Conservation (phyloP, 2,797 vertebrate genomes). For the Brachymystax lenok region DNA sequence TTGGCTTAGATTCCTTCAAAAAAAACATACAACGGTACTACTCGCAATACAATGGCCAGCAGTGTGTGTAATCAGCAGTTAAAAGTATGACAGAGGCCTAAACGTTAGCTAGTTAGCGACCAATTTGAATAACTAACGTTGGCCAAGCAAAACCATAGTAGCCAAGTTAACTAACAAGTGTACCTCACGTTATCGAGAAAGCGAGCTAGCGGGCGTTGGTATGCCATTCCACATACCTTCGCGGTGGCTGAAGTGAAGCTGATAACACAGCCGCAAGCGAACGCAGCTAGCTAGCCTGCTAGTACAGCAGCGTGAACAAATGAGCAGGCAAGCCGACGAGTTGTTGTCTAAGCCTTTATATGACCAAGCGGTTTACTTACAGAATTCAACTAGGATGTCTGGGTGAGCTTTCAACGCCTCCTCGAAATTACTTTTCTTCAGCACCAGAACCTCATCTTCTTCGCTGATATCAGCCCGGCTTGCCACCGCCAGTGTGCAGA, state of each 20-base stretch:
- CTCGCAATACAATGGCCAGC: not conserved
- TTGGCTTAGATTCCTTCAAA: too few relatives aligned
- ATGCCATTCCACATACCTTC: not conserved
- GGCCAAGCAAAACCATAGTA: not conserved
- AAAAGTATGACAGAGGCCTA: not conserved
- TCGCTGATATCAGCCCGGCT: slow-evolving; percentile 75
- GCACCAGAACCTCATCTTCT: slow-evolving; percentile 92
- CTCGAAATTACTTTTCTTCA: slow-evolving; percentile 89
- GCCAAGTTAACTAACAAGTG: not conserved
- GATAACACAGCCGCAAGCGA: not conserved
- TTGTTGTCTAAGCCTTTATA: not conserved
- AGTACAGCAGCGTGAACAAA: not conserved
- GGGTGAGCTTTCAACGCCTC: slow-evolving; percentile 84
- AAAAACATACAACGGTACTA: not conserved
- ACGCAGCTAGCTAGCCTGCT: not conserved
- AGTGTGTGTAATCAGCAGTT: not conserved
- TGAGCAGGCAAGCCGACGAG: too few relatives aligned
- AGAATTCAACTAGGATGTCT: slow-evolving; percentile 89
- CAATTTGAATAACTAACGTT: not conserved
- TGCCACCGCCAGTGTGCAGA: slow-evolving; percentile 71
- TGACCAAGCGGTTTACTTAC: slow-evolving; percentile 74
- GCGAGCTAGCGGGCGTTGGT: not conserved
- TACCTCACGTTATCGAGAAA: not conserved
- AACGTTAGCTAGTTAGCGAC: not conserved
- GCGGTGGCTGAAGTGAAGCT: not conserved